Conservation (phyloP, 2,888 invertebrate species). For the Agelastica alni region DNA sequence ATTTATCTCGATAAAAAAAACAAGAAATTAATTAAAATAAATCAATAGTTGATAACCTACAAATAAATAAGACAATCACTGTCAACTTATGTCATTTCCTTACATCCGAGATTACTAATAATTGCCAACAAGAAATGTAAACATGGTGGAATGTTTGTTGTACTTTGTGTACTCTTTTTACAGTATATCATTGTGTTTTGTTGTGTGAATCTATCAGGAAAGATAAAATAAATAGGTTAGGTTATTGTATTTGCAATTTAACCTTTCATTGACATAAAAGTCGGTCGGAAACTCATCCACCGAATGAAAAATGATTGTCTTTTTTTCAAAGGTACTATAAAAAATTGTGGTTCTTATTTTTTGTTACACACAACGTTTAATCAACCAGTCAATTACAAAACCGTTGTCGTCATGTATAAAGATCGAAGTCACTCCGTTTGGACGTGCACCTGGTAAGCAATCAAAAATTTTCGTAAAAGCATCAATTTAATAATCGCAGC, state of each 20-base stretch:
- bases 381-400: too few relatives aligned
- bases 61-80: conserved; percentile 20
- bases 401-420: too few relatives aligned
- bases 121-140: conserved; percentile 21
- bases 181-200: conserved; percentile 3
- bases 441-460: conserved; percentile 1
- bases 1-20: conserved; percentile 9
- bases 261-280: conserved; percentile 17
- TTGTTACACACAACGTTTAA: too few relatives aligned
- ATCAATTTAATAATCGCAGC: neutral
- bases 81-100: conserved; percentile 29
- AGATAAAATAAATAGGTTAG: conserved; percentile 20
- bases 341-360: too few relatives aligned
- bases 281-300: too few relatives aligned
- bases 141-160: conserved; percentile 12
- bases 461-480: neutral
- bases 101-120: conserved; percentile 15
- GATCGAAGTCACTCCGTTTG: neutral
- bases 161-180: conserved; percentile 1
- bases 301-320: too few relatives aligned
- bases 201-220: conserved; percentile 12
- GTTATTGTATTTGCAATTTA: conserved; percentile 17
- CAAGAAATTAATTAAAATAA: conserved; percentile 1
- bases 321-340: too few relatives aligned
- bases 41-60: conserved; percentile 22